Percentiles rank a stretch among this genome's conserved stretches.
These are phyloP conservation scores for Chaenocephalus aceratus DNA, from an alignment of 2,113 vertebrate genomes.

Conservation along the genomic window DNA sequence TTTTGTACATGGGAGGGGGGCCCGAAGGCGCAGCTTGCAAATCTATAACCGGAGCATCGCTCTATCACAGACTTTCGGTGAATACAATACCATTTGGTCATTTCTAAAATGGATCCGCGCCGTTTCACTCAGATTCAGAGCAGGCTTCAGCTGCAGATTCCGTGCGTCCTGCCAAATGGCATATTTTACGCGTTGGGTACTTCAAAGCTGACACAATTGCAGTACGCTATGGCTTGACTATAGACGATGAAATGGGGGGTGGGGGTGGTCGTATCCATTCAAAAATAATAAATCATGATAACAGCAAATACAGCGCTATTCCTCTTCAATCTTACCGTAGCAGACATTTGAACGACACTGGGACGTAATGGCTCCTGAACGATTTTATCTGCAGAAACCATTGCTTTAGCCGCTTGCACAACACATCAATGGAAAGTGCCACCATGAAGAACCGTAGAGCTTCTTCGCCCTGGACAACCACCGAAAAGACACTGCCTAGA, in stretches of 20 bases:
- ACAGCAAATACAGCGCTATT: constrained; percentile 45
- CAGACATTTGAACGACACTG: constrained; percentile 17
- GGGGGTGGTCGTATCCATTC: constrained; percentile 63
- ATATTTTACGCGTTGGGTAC: constrained; percentile 64
- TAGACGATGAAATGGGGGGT: constrained; percentile 68
- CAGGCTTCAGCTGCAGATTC: constrained; percentile 48
- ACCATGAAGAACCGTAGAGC: constrained; percentile 71
- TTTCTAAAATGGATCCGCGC: constrained; percentile 72
- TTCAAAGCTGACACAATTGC: constrained; percentile 65
- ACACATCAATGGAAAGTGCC: constrained; percentile 74
- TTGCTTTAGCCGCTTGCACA: constrained; percentile 49
- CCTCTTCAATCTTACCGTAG: constrained; percentile 28
- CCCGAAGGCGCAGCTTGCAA: constrained; percentile 68
- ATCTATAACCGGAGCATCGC: constrained; percentile 76
- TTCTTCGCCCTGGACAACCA: constrained; percentile 73
- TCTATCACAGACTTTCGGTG: constrained; percentile 68
- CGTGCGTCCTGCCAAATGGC: constrained; percentile 61
- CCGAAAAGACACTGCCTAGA: constrained; percentile 76
- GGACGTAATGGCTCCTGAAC: constrained; percentile 22
- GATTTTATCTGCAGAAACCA: constrained; percentile 28
- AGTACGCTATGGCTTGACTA: constrained; percentile 52
- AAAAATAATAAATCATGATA: constrained; percentile 60
- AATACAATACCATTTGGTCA: constrained; percentile 65
- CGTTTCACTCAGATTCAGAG: constrained; percentile 20
- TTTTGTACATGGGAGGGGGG: constrained; percentile 54